Conservation (phyloP, 2,113 vertebrate genomes). For the Tringa solitaria region DNA sequence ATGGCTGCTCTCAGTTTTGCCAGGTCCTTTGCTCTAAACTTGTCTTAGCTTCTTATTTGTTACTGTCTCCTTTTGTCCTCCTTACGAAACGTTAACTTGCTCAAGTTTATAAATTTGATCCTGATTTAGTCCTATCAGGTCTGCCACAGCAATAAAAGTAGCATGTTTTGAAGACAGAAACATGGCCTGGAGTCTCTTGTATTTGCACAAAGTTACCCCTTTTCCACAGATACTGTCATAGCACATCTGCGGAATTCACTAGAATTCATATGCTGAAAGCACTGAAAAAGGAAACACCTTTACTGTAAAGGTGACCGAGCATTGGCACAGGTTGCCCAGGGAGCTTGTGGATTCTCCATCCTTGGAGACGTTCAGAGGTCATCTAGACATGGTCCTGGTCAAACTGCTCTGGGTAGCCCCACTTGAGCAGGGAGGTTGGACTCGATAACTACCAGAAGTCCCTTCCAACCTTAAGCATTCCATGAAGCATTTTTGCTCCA, state of each 20-base stretch:
- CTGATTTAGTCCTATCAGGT: background rate
- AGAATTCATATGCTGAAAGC: background rate
- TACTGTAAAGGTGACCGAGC: rapidly evolving
- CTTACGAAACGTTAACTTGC: background rate
- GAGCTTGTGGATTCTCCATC: background rate
- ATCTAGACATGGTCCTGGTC: background rate
- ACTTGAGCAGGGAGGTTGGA: background rate
- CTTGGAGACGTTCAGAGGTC: background rate
- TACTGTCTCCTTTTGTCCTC: background rate
- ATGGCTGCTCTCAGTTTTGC: background rate
- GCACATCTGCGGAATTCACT: background rate
- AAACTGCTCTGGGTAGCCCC: rapidly evolving
- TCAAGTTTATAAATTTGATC: background rate
- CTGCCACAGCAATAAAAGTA: background rate
- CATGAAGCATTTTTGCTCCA: background rate
- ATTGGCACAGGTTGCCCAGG: background rate
- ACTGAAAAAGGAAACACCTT: background rate
- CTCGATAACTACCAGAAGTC: background rate
- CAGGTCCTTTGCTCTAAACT: background rate
- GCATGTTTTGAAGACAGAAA: background rate
- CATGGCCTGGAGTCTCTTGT: background rate
- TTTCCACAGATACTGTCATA: background rate
- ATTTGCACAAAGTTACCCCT: background rate
- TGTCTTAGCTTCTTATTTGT: background rate
- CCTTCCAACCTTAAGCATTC: background rate